A percentile compares a stretch with the other conserved stretches of the same genome.
These are phyloP conservation scores for Eristalis intricaria DNA, from an alignment of 2,888 invertebrate species.

Conservation along the genomic window DNA sequence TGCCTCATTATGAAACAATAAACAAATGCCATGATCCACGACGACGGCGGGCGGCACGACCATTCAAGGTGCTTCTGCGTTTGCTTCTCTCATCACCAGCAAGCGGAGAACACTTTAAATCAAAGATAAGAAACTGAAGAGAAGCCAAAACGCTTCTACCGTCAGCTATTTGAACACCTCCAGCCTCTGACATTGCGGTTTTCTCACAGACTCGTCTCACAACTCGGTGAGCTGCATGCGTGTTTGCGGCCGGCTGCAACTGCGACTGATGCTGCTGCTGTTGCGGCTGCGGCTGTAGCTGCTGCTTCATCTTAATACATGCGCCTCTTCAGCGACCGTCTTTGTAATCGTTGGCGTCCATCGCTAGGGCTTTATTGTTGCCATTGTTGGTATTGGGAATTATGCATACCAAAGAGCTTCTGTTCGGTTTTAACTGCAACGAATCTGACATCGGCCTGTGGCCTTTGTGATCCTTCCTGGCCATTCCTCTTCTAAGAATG, in stretches of 20 bases:
- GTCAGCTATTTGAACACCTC: slow-evolving; percentile 61
- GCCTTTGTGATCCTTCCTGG: neutral
- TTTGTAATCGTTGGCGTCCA: slow-evolving; percentile 48
- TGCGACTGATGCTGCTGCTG: neutral
- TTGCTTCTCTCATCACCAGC: slow-evolving; percentile 43
- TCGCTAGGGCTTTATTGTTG: slow-evolving; percentile 55
- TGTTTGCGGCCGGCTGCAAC: slow-evolving; percentile 25
- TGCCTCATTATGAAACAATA: slow-evolving; percentile 66
- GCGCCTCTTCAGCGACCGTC: slow-evolving; percentile 23
- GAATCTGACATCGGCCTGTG: slow-evolving; percentile 33
- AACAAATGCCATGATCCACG: slow-evolving; percentile 62
- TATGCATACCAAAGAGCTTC: slow-evolving; percentile 49
- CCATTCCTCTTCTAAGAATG: neutral
- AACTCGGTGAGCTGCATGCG: slow-evolving; percentile 20
- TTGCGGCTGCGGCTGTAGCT: neutral
- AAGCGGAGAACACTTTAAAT: slow-evolving; percentile 54
- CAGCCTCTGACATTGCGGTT: slow-evolving; percentile 30
- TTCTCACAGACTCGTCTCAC: slow-evolving; percentile 33
- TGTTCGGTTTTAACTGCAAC: slow-evolving; percentile 15
- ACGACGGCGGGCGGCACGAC: slow-evolving; percentile 38
- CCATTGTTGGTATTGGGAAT: slow-evolving; percentile 60
- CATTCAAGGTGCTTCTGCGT: slow-evolving; percentile 47
- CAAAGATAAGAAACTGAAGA: slow-evolving; percentile 63
- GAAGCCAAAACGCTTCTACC: slow-evolving; percentile 63
- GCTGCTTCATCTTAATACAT: slow-evolving; percentile 46